phyloP scores from a whole-genome alignment of 2,888 invertebrate genomes.

The Orchesella flavescens region DNA sequence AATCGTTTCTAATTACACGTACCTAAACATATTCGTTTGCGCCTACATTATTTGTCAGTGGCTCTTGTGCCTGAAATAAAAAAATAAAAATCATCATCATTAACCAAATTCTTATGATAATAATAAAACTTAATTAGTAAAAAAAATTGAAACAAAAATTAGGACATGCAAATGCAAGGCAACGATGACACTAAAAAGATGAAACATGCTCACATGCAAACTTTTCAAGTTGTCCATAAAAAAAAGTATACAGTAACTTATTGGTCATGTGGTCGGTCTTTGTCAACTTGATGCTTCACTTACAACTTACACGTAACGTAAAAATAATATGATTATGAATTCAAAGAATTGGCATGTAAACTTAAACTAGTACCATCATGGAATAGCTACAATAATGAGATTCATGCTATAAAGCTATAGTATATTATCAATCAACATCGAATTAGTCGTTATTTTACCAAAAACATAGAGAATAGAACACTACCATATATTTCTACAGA shows the following conservation, averaged over 20 bases:
- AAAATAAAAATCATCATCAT: constrained; percentile 73
- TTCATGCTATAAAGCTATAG: too few species aligned
- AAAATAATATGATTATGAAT: too few species aligned
- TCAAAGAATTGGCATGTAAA: too few species aligned
- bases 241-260: too few species aligned
- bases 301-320: background rate
- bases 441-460: too few species aligned
- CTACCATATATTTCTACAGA: too few species aligned
- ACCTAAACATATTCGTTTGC: constrained; percentile 70
- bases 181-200: background rate
- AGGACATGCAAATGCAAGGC: background rate
- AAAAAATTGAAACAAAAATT: constrained; percentile 29
- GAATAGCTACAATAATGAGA: background rate
- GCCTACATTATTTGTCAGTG: constrained; percentile 78
- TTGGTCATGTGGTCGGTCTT: too few species aligned
- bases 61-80: constrained; percentile 85
- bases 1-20: constrained; percentile 10
- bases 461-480: too few species aligned
- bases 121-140: constrained; percentile 19
- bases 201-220: constrained; percentile 3
- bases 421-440: too few species aligned
- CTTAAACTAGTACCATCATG: too few species aligned
- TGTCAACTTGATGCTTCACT: too few species aligned
- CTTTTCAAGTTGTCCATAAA: background rate
- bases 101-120: too few species aligned